These are phyloP conservation scores for Catagonus wagneri DNA, from an alignment of 2,113 vertebrate genomes.

Conservation along the genomic window DNA sequence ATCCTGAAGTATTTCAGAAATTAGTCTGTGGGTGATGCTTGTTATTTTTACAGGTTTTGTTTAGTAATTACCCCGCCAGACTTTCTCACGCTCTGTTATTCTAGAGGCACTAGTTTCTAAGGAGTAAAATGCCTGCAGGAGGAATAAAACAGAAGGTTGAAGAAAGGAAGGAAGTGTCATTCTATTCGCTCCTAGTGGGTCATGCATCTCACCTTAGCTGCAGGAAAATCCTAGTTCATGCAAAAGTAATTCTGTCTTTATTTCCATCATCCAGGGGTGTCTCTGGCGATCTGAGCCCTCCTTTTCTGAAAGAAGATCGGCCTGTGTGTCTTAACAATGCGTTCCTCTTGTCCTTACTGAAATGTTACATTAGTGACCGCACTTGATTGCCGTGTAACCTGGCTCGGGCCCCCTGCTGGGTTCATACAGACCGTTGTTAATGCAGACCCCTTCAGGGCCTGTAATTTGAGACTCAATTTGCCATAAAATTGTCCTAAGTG, in stretches of 20 bases:
- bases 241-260: slow-evolving; percentile 60
- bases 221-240: slow-evolving; percentile 64
- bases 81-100: neutral
- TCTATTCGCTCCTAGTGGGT: slow-evolving; percentile 12
- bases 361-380: neutral
- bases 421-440: slow-evolving; percentile 65
- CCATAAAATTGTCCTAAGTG: slow-evolving; percentile 81
- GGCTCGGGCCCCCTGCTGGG: slow-evolving; percentile 37
- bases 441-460: slow-evolving; percentile 60
- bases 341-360: neutral
- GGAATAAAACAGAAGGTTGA: slow-evolving; percentile 44
- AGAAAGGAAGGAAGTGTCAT: neutral
- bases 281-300: neutral
- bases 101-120: neutral
- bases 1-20: neutral
- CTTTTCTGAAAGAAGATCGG: neutral
- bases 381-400: neutral
- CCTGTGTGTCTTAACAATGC: neutral
- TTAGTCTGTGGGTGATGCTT: neutral
- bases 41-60: neutral
- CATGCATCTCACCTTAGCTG: slow-evolving; percentile 57
- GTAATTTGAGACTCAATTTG: slow-evolving; percentile 81
- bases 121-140: neutral
- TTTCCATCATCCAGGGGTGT: neutral
- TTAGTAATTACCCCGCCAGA: neutral